Conservation (phyloP, 1,140 invertebrate genomes). For the Meloidogyne hapla region DNA sequence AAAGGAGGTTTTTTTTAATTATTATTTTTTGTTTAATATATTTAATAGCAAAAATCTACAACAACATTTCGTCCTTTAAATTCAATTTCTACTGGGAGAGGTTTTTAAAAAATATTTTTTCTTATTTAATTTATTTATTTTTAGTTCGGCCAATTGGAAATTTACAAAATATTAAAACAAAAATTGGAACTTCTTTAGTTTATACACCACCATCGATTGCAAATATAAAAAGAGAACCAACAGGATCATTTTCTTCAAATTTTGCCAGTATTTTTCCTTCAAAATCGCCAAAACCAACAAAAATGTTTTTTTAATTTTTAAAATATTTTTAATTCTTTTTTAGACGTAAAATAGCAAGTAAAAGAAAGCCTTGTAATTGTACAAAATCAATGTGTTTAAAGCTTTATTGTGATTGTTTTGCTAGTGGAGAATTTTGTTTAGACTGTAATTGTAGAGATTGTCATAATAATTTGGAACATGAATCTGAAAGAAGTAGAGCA, state of each 20-base stretch:
- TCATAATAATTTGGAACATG: constrained; percentile 91
- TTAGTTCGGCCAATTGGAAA: neutral
- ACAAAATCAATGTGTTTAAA: constrained; percentile 98
- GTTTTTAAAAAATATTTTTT: neutral
- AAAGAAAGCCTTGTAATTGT: constrained; percentile 91
- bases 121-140: neutral
- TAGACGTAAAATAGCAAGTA: constrained; percentile 53
- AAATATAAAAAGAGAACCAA: neutral
- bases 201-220: constrained; percentile 4
- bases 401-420: constrained; percentile 98
- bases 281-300: neutral
- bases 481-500: constrained; percentile 87
- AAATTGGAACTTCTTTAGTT: constrained; percentile 1
- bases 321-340: constrained; percentile 16
- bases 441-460: constrained; percentile 98
- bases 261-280: neutral
- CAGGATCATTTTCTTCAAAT: neutral
- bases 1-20: neutral
- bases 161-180: neutral
- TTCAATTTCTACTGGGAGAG: neutral
- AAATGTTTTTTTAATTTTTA: neutral
- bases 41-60: neutral
- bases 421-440: constrained; percentile 97
- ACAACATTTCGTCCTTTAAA: neutral
- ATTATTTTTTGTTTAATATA: neutral